Percentiles rank a stretch among this genome's conserved stretches.
These are phyloP conservation scores for Hassar affinis DNA, from an alignment of 2,113 vertebrate genomes.

Conservation along the genomic window DNA sequence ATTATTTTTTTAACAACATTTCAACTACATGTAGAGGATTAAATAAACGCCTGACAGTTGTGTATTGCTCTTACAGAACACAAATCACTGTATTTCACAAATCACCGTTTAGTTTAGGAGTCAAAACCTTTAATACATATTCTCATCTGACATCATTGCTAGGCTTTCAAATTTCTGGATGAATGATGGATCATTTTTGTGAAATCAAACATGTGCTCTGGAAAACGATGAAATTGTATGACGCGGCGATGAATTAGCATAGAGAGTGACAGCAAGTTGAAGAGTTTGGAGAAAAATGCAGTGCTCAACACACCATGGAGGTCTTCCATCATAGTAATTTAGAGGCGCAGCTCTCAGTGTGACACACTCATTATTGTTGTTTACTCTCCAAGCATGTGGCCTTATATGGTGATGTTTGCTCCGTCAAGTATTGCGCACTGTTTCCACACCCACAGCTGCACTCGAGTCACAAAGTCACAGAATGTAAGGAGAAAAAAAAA, in stretches of 20 bases:
- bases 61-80: not conserved
- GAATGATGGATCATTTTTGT: slow-evolving; percentile 7
- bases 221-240: slow-evolving; percentile 4
- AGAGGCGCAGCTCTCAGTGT: slow-evolving; percentile 32
- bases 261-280: slow-evolving; percentile 39
- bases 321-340: slow-evolving; percentile 37
- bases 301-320: slow-evolving; percentile 33
- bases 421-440: not conserved
- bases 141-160: slow-evolving; percentile 9
- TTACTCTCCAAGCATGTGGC: slow-evolving; percentile 19
- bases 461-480: not conserved
- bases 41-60: not conserved
- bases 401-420: slow-evolving; percentile 20
- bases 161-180: not conserved
- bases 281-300: slow-evolving; percentile 33
- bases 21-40: not conserved
- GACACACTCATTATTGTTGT: slow-evolving; percentile 43
- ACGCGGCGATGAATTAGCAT: slow-evolving; percentile 29
- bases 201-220: slow-evolving; percentile 25
- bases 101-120: not conserved
- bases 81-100: not conserved
- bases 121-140: slow-evolving; percentile 2
- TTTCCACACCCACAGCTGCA: slow-evolving; percentile 18
- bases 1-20: not conserved
- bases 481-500: not conserved